A percentile compares a stretch with the other conserved stretches of the same genome.
Conservation (phyloP, 1,140 invertebrate genomes). For the Plodia interpunctella region DNA sequence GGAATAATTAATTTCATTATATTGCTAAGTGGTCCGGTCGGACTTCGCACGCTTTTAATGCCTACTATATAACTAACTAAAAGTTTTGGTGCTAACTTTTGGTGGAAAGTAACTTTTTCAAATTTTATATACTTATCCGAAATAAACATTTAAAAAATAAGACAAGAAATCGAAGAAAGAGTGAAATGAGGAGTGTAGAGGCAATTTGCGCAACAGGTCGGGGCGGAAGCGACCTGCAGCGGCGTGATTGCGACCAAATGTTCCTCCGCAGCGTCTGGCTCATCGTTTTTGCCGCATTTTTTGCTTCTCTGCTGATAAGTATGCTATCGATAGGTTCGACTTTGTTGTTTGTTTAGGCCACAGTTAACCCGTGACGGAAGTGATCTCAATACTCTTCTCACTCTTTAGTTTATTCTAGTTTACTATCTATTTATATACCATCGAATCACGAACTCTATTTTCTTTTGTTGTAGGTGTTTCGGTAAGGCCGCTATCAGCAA, state of each 20-base stretch:
- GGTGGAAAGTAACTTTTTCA: too few species aligned
- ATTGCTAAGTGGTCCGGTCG: conserved; percentile 46
- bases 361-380: conserved; percentile 57
- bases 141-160: not conserved
- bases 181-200: conserved; percentile 12
- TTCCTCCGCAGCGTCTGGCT: conserved; percentile 62
- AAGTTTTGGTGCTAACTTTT: too few species aligned
- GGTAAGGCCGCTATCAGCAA: conserved; percentile 67
- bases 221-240: conserved; percentile 73
- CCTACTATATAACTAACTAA: too few species aligned
- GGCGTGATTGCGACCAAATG: conserved; percentile 73
- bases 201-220: conserved; percentile 75
- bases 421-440: not conserved
- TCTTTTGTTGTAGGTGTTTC: conserved; percentile 66
- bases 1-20: conserved; percentile 74
- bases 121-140: not conserved
- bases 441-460: conserved; percentile 2
- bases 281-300: conserved; percentile 65
- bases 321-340: conserved; percentile 69
- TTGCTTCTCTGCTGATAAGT: conserved; percentile 66
- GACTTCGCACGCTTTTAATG: conserved; percentile 19
- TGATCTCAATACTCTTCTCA: conserved; percentile 25
- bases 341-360: conserved; percentile 62
- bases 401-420: not conserved
- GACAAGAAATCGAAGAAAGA: not conserved